These are phyloP conservation scores for Cremastobaeus sp. DNA, from an alignment of 2,888 invertebrate genomes.

Conservation along the genomic window DNA sequence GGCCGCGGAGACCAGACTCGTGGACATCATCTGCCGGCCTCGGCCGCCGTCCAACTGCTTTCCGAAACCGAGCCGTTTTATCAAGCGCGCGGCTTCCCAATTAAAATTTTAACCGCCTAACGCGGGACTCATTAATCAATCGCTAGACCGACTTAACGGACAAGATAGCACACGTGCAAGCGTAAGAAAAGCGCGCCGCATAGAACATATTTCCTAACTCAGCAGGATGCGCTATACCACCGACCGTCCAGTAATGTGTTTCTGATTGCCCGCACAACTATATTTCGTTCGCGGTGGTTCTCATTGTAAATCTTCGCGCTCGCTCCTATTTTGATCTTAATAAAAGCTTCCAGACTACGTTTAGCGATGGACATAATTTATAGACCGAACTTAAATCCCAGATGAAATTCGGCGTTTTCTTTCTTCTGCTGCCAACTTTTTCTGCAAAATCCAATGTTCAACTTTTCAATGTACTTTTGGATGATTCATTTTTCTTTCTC, in stretches of 20 bases:
- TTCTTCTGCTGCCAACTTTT: too few species aligned
- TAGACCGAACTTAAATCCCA: too few species aligned
- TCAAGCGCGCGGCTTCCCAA: constrained; percentile 3
- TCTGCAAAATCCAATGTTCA: too few species aligned
- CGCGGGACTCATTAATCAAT: constrained; percentile 45
- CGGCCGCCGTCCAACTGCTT: constrained; percentile 21
- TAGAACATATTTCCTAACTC: constrained; percentile 68
- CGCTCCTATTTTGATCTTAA: constrained; percentile 41
- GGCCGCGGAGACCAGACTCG: too few species aligned
- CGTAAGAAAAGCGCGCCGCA: constrained; percentile 47
- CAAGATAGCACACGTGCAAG: constrained; percentile 38
- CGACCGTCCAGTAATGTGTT: constrained; percentile 75
- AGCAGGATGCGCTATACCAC: constrained; percentile 72
- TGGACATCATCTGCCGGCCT: constrained; percentile 22
- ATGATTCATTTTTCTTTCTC: too few species aligned
- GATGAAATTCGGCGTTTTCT: too few species aligned
- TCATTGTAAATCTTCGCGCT: constrained; percentile 48
- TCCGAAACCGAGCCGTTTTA: constrained; percentile 9
- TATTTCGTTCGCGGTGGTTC: constrained; percentile 57
- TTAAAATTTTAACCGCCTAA: constrained; percentile 33
- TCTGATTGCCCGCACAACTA: constrained; percentile 74
- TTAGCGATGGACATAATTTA: constrained; percentile 19
- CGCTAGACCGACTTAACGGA: constrained; percentile 34
- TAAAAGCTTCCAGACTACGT: constrained; percentile 22
- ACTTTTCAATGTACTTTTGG: too few species aligned